phyloP scores from a whole-genome alignment of 2,888 invertebrate species.

The Calliphora vomitoria region DNA sequence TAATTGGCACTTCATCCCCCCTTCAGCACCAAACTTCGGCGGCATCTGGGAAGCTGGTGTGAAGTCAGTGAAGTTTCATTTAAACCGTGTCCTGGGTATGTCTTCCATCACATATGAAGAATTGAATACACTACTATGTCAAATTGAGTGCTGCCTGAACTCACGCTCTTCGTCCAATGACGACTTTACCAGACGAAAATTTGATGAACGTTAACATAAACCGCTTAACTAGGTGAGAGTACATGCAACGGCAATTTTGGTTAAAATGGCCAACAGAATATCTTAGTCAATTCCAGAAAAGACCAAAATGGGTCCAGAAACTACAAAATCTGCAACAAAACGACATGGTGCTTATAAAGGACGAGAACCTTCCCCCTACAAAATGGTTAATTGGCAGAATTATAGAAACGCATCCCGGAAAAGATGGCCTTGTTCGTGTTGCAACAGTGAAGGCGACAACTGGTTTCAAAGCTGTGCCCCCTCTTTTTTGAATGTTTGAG shows the following conservation, averaged over 20 bases:
- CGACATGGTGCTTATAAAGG: constrained; percentile 62
- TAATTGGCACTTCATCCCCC: constrained; percentile 80
- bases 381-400: constrained; percentile 52
- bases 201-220: constrained; percentile 29
- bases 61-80: constrained; percentile 79
- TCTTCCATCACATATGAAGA: constrained; percentile 78
- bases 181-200: constrained; percentile 47
- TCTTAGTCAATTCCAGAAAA: constrained; percentile 54
- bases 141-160: constrained; percentile 79
- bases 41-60: constrained; percentile 78
- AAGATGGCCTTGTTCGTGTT: constrained; percentile 45
- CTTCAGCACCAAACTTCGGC: constrained; percentile 72
- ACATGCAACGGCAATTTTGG: constrained; percentile 69
- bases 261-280: constrained; percentile 65
- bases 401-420: constrained; percentile 48
- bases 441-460: constrained; percentile 37
- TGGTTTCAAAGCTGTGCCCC: constrained; percentile 48
- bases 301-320: constrained; percentile 60
- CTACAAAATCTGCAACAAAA: constrained; percentile 56
- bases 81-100: constrained; percentile 76
- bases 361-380: constrained; percentile 47
- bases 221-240: constrained; percentile 61
- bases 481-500: constrained; percentile 30
- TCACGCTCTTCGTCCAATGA: constrained; percentile 74
- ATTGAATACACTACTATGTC: constrained; percentile 77